phyloP scores from a whole-genome alignment of 1,140 invertebrate genomes.

The Whitmania pigra region DNA sequence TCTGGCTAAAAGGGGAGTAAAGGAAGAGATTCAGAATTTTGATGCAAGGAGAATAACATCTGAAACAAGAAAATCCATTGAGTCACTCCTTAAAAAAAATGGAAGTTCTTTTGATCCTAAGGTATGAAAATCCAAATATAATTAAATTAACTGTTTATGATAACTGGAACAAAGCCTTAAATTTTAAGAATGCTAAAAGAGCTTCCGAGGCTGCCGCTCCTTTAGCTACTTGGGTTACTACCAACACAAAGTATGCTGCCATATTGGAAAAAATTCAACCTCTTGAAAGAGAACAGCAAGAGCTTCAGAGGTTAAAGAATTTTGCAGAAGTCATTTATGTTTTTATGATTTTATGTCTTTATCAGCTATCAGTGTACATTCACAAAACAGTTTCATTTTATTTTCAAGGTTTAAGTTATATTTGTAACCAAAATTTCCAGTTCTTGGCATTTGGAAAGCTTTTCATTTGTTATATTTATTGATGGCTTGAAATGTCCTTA shows the following conservation, averaged over 20 bases:
- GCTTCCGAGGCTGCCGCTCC: conserved; percentile 92
- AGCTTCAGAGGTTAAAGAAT: conserved; percentile 57
- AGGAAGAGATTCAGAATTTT: conserved; percentile 88
- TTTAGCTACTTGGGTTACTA: conserved; percentile 85
- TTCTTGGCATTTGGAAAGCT: not conserved
- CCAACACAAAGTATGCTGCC: conserved; percentile 80
- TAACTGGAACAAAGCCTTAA: not conserved
- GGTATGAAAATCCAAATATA: conserved; percentile 35
- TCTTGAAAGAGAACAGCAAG: conserved; percentile 69
- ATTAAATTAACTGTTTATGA: conserved; percentile 10
- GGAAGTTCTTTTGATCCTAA: conserved; percentile 76
- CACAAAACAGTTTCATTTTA: not conserved
- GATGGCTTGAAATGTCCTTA: not conserved
- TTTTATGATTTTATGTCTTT: not conserved
- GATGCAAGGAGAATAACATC: conserved; percentile 75
- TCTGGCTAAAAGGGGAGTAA: conserved; percentile 82
- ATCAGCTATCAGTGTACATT: not conserved
- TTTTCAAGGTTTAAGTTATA: not conserved
- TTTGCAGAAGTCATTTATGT: not conserved
- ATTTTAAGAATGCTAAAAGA: conserved; percentile 59
- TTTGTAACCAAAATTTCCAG: not conserved
- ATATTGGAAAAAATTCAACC: conserved; percentile 82
- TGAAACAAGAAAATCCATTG: conserved; percentile 69
- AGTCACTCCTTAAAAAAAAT: conserved; percentile 63
- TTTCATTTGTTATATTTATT: not conserved